A percentile compares a stretch with the other conserved stretches of the same genome.
Conservation (phyloP, 1,140 invertebrate species). For the Cephus cinctus region DNA sequence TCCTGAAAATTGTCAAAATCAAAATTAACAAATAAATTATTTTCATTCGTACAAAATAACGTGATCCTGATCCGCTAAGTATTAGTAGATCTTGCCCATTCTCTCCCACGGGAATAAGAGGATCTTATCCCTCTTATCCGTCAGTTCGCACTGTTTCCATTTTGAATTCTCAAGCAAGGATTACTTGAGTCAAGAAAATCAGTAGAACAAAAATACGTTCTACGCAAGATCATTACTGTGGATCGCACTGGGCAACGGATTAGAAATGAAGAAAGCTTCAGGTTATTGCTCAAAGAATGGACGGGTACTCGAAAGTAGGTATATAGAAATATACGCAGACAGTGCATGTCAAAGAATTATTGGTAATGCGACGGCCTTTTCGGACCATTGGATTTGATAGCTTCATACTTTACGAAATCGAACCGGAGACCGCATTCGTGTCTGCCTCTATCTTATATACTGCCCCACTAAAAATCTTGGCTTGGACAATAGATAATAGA, state of each 20-base stretch:
- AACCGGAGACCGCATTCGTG: slow-evolving; percentile 40
- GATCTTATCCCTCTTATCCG: slow-evolving; percentile 42
- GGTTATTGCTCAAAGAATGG: background rate
- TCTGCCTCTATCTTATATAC: slow-evolving; percentile 40
- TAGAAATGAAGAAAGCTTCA: background rate
- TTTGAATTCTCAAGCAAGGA: slow-evolving; percentile 31
- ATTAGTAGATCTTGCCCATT: background rate
- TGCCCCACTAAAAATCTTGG: slow-evolving; percentile 42
- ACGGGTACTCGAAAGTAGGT: too few species aligned
- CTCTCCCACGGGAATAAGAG: slow-evolving; percentile 8
- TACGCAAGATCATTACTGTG: background rate
- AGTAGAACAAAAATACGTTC: slow-evolving; percentile 25
- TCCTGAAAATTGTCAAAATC: too few species aligned
- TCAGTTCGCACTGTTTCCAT: slow-evolving; percentile 34
- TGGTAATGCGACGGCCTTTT: slow-evolving; percentile 48
- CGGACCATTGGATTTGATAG: slow-evolving; percentile 53
- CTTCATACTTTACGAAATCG: slow-evolving; percentile 55
- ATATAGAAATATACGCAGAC: slow-evolving; percentile 36
- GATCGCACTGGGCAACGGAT: background rate
- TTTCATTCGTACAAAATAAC: too few species aligned
- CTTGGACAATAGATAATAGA: slow-evolving; percentile 44
- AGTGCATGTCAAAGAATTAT: slow-evolving; percentile 48
- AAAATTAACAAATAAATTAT: too few species aligned
- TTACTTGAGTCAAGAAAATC: slow-evolving; percentile 38
- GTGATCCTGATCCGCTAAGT: background rate